These are phyloP conservation scores for Leptobrachium leishanense DNA, from an alignment of 2,113 vertebrate species.

Conservation along the genomic window DNA sequence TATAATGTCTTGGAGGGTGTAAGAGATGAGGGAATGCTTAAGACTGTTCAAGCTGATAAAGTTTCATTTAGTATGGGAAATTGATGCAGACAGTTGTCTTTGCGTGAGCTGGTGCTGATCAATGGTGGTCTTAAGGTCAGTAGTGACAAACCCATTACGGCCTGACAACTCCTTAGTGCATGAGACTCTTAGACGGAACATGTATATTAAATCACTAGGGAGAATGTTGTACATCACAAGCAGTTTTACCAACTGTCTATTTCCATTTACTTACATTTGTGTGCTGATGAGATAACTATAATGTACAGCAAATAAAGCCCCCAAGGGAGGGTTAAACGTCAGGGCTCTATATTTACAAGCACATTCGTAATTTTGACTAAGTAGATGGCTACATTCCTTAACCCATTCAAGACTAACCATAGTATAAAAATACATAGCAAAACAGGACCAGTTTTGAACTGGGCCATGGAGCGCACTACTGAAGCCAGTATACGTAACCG, in stretches of 20 bases:
- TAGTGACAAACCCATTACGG: slow-evolving; percentile 40
- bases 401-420: too few species aligned
- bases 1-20: not conserved
- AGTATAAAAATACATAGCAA: too few species aligned
- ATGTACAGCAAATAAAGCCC: not conserved
- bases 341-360: not conserved
- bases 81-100: slow-evolving; percentile 40
- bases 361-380: not conserved
- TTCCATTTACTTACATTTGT: not conserved
- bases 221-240: not conserved
- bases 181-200: slow-evolving; percentile 14
- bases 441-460: too few species aligned
- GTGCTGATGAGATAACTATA: not conserved
- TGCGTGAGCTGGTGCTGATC: slow-evolving; percentile 23
- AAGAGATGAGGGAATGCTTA: not conserved
- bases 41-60: not conserved
- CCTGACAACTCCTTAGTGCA: slow-evolving; percentile 33
- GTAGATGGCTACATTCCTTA: too few species aligned
- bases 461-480: too few species aligned
- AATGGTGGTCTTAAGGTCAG: slow-evolving; percentile 40
- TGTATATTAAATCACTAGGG: slow-evolving; percentile 22
- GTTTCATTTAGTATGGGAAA: slow-evolving; percentile 27
- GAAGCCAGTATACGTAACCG: too few species aligned
- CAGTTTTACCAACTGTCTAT: not conserved
- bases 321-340: not conserved